Percentiles rank a stretch among this genome's conserved stretches.
Evolutionary conservation across 1,140 invertebrate species (phyloP).

Genomic region (Chironomus tepperi): DNA sequence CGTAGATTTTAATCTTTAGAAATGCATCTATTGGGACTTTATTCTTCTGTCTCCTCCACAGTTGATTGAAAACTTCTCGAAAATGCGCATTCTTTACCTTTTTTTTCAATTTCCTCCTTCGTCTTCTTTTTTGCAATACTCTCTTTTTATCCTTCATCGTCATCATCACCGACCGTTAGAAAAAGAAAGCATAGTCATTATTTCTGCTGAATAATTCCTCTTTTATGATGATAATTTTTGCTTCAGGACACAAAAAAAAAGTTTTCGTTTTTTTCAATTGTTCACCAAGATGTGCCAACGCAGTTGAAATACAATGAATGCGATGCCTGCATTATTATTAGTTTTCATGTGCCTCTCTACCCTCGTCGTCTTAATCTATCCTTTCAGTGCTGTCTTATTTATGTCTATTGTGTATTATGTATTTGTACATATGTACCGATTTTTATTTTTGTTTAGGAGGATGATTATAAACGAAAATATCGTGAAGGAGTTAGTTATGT

Average conservation of each 20-base stretch:
- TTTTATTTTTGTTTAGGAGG: no score
- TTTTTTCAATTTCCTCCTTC: background rate
- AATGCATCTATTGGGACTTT: no score
- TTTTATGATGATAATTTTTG: slow-evolving; percentile 15
- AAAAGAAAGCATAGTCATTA: background rate
- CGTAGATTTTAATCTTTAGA: no score
- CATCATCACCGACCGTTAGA: background rate
- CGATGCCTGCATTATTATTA: background rate
- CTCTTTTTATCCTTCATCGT: no score
- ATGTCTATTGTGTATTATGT: no score
- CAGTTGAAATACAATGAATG: background rate
- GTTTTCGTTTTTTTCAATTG: background rate
- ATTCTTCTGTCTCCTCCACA: background rate
- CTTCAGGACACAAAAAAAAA: background rate
- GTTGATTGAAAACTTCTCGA: background rate
- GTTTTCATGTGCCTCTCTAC: background rate
- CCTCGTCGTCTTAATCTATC: no score
- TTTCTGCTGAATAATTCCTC: slow-evolving; percentile 12
- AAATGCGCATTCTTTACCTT: background rate
- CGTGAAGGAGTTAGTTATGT: no score
- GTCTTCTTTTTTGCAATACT: background rate
- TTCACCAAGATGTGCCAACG: background rate
- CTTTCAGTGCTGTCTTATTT: no score
- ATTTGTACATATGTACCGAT: no score
- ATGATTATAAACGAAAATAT: no score